Evolutionary conservation across 2,888 invertebrate genomes (phyloP).

Genomic region (Altica lythri): DNA sequence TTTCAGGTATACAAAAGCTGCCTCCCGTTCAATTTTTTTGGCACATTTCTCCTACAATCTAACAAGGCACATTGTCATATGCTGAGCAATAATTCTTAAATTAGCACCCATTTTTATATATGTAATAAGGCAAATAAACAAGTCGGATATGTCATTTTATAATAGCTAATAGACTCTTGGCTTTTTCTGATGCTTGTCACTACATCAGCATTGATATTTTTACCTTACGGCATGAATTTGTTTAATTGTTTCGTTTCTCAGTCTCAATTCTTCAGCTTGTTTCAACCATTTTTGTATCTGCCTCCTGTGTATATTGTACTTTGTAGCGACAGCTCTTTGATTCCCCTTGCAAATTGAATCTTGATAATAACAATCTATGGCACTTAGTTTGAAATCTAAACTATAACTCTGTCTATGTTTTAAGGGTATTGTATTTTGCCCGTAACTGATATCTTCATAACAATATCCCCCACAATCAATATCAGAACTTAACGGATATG

Average conservation of each 20-base stretch:
- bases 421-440: slow-evolving; percentile 38
- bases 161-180: slow-evolving; percentile 33
- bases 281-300: slow-evolving; percentile 65
- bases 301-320: slow-evolving; percentile 58
- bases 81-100: slow-evolving; percentile 41
- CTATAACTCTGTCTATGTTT: slow-evolving; percentile 58
- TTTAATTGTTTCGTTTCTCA: slow-evolving; percentile 50
- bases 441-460: slow-evolving; percentile 43
- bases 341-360: slow-evolving; percentile 59
- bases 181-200: slow-evolving; percentile 9
- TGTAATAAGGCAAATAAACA: slow-evolving; percentile 44
- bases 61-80: slow-evolving; percentile 47
- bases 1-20: slow-evolving; percentile 39
- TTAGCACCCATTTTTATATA: slow-evolving; percentile 48
- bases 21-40: slow-evolving; percentile 43
- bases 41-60: slow-evolving; percentile 46
- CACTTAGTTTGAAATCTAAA: slow-evolving; percentile 62
- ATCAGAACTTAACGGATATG: slow-evolving; percentile 40
- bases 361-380: slow-evolving; percentile 61
- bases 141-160: slow-evolving; percentile 31
- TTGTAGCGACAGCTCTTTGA: slow-evolving; percentile 58
- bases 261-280: slow-evolving; percentile 57
- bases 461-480: slow-evolving; percentile 34
- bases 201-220: slow-evolving; percentile 17
- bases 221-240: slow-evolving; percentile 50